These are phyloP conservation scores for Beroe forskalii DNA, from an alignment of 37 sponge, comb jelly and placozoan genomes.

Conservation along the genomic window DNA sequence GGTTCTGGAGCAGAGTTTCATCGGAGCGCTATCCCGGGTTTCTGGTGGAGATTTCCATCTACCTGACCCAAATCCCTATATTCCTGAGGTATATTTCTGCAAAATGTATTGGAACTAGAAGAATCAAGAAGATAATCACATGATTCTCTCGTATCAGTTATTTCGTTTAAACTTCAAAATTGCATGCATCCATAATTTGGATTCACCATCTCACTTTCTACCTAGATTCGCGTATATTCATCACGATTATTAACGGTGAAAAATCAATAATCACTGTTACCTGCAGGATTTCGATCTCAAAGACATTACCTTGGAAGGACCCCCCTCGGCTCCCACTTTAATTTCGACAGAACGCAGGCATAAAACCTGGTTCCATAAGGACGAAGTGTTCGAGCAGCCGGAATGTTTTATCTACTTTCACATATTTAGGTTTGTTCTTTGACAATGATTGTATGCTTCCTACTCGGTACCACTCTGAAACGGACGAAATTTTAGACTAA, in stretches of 20 bases:
- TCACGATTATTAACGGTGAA: too few relatives aligned
- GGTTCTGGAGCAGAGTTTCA: not conserved
- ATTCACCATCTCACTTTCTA: too few relatives aligned
- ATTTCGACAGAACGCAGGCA: conserved; percentile 11
- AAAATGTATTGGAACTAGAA: too few relatives aligned
- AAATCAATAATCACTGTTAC: too few relatives aligned
- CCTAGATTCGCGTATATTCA: too few relatives aligned
- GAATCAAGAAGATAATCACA: too few relatives aligned
- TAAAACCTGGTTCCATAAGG: conserved; percentile 33
- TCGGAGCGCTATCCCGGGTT: not conserved
- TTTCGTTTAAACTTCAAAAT: too few relatives aligned
- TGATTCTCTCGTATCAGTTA: too few relatives aligned
- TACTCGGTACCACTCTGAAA: too few relatives aligned
- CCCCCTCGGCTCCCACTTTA: not conserved
- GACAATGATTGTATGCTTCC: too few relatives aligned
- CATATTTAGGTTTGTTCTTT: not conserved
- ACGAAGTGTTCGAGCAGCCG: conserved; percentile 50
- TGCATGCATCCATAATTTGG: too few relatives aligned
- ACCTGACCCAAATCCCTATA: conserved; percentile 41
- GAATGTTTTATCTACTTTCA: conserved; percentile 36
- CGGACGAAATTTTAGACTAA: too few relatives aligned
- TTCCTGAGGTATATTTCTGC: conserved; percentile 46
- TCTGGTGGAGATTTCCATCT: conserved; percentile 20
- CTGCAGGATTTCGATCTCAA: conserved; percentile 33
- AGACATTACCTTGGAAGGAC: not conserved